These are phyloP conservation scores for Drosophila trichaetosa DNA, from an alignment of 2,888 invertebrate genomes.

Conservation along the genomic window DNA sequence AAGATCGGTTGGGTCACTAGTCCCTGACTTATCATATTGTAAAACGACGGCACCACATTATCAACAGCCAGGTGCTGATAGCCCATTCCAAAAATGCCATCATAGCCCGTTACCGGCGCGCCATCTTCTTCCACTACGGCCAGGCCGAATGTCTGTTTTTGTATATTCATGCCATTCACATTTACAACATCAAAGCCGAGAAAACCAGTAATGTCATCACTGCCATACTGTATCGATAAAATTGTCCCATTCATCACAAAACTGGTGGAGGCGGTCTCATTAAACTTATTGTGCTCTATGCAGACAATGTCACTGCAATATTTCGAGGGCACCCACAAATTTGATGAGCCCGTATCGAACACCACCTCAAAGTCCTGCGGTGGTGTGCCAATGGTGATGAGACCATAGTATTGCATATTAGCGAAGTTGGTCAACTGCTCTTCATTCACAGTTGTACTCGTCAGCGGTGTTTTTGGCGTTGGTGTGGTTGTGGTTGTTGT, in stretches of 20 bases:
- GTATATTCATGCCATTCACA: constrained; percentile 88
- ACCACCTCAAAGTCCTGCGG: constrained; percentile 95
- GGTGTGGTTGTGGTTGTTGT: not conserved
- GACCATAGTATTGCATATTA: constrained; percentile 63
- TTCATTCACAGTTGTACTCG: not conserved
- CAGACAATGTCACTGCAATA: constrained; percentile 88
- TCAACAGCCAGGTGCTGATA: constrained; percentile 94
- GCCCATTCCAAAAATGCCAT: constrained; percentile 97
- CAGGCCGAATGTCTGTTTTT: constrained; percentile 95
- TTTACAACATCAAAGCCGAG: constrained; percentile 86
- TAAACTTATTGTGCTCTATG: constrained; percentile 96
- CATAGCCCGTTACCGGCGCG: constrained; percentile 95
- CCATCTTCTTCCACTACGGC: constrained; percentile 91
- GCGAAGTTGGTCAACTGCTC: constrained; percentile 56
- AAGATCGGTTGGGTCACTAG: constrained; percentile 90
- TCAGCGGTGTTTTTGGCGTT: not conserved
- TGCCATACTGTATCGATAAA: constrained; percentile 91
- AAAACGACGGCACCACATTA: constrained; percentile 94
- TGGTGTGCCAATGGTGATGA: constrained; percentile 94
- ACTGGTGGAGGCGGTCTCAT: constrained; percentile 91
- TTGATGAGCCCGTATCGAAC: constrained; percentile 90
- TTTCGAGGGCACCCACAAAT: constrained; percentile 89
- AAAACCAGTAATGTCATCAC: constrained; percentile 79
- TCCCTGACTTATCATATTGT: constrained; percentile 94
- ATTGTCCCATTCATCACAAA: constrained; percentile 91